Evolutionary conservation across 2,888 invertebrate species (phyloP).

Genomic region (Aspidiotus destructor): DNA sequence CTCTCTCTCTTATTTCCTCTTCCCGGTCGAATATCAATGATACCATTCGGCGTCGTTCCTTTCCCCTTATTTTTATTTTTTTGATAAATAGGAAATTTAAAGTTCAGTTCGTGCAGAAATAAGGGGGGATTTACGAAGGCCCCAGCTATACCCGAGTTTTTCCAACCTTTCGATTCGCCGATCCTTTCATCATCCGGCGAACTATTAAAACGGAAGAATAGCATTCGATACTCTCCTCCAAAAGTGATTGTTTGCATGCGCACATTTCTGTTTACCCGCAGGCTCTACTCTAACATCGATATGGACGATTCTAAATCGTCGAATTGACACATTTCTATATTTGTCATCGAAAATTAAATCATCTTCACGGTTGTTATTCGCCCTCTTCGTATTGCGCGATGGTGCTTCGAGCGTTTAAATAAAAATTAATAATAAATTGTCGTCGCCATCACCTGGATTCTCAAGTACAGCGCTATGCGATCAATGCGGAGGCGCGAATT

Average conservation of each 20-base stretch:
- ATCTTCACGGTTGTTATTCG: slow-evolving; percentile 9
- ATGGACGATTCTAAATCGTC: not conserved
- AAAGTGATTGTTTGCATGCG: not conserved
- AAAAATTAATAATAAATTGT: not conserved
- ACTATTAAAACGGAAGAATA: slow-evolving; percentile 11
- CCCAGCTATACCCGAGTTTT: slow-evolving; percentile 2
- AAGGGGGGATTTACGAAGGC: not conserved
- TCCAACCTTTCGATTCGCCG: slow-evolving; percentile 22
- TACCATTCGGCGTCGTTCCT: slow-evolving; percentile 21
- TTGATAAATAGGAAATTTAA: slow-evolving; percentile 23
- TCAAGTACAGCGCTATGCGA: not conserved
- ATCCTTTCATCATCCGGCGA: slow-evolving; percentile 7
- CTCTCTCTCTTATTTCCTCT: slow-evolving; percentile 8
- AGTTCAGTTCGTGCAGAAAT: slow-evolving; percentile 5
- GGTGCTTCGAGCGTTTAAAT: not conserved
- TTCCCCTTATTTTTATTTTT: slow-evolving; percentile 12
- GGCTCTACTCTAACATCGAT: too few relatives aligned
- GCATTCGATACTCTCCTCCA: not conserved
- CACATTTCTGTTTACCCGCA: too few relatives aligned
- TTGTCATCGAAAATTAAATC: slow-evolving; percentile 28
- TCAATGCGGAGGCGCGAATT: too few relatives aligned
- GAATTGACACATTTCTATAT: slow-evolving; percentile 26
- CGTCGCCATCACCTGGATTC: not conserved
- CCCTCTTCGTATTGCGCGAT: not conserved
- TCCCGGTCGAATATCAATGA: slow-evolving; percentile 18